These are phyloP conservation scores for Macheiramphus alcinus DNA, from an alignment of 2,113 vertebrate genomes.

Conservation along the genomic window DNA sequence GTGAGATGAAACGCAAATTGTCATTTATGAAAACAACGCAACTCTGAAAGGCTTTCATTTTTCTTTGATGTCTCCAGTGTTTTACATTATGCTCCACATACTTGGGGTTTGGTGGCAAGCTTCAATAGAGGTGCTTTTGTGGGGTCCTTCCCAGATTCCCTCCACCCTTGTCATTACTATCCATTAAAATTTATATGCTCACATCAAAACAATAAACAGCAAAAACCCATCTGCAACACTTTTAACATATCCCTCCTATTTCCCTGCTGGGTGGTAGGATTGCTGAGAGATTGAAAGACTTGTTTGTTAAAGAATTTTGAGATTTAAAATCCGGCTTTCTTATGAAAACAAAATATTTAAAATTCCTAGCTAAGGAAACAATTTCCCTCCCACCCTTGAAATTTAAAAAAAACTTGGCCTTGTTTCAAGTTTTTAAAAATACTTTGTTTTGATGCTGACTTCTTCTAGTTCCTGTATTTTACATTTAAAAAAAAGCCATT, in stretches of 20 bases:
- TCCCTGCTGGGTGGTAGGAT: not conserved
- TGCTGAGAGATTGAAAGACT: not conserved
- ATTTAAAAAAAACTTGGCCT: rapidly evolving
- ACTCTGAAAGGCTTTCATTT: not conserved
- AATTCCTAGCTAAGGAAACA: not conserved
- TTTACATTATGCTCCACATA: not conserved
- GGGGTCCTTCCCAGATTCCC: not conserved
- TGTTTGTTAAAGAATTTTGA: not conserved
- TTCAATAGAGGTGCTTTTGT: not conserved
- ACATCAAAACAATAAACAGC: conserved; percentile 9
- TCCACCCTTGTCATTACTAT: not conserved
- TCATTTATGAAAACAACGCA: not conserved
- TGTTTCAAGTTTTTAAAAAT: not conserved
- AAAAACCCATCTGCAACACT: conserved; percentile 1
- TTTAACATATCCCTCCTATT: not conserved
- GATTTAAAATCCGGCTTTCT: not conserved
- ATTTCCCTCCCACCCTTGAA: rapidly evolving
- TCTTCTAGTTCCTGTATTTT: not conserved
- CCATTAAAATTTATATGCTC: not conserved
- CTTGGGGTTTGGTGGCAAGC: not conserved
- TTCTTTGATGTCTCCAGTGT: not conserved
- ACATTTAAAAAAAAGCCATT: not conserved
- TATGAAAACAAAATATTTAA: not conserved
- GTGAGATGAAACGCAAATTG: not conserved
- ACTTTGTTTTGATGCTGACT: not conserved